These are phyloP conservation scores for Coelopa frigida DNA, from an alignment of 1,140 invertebrate genomes.

Conservation along the genomic window DNA sequence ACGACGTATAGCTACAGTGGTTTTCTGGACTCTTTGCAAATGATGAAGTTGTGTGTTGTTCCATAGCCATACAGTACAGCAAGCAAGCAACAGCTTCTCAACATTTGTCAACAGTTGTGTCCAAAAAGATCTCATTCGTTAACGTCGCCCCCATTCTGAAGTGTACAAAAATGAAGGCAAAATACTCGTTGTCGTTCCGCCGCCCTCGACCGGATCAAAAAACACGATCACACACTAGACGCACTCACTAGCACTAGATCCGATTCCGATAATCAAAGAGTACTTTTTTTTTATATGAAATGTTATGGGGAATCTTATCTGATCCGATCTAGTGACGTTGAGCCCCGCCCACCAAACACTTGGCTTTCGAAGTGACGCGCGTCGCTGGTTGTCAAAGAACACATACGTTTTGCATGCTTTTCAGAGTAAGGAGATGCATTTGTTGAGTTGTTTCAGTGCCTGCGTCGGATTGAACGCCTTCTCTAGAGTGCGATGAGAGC, in stretches of 20 bases:
- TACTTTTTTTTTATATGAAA: neutral
- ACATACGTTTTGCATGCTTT: constrained; percentile 5
- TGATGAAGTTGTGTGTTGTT: constrained; percentile 10
- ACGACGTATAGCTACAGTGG: too few species aligned
- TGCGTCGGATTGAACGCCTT: constrained; percentile 1
- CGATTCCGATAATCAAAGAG: neutral
- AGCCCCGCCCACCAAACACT: neutral
- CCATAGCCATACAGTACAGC: neutral
- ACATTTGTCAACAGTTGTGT: constrained; percentile 11
- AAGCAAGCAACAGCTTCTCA: constrained; percentile 12
- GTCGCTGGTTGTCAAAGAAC: constrained; percentile 6
- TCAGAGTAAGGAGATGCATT: constrained; percentile 6
- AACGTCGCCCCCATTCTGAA: neutral
- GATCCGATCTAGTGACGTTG: too few species aligned
- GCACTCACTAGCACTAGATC: neutral
- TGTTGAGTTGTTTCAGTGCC: constrained; percentile 1
- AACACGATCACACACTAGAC: constrained; percentile 4
- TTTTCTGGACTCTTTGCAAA: constrained; percentile 10
- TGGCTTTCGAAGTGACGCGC: neutral
- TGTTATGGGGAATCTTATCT: too few species aligned
- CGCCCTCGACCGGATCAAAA: neutral
- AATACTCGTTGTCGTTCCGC: constrained; percentile 3
- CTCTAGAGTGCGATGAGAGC: too few species aligned
- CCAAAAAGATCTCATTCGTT: constrained; percentile 5
- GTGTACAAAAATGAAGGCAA: constrained; percentile 5